Base-by-base conservation (phyloP, 53 echinoderm and acorn worm species). In the Apostichopus leukothele region DNA sequence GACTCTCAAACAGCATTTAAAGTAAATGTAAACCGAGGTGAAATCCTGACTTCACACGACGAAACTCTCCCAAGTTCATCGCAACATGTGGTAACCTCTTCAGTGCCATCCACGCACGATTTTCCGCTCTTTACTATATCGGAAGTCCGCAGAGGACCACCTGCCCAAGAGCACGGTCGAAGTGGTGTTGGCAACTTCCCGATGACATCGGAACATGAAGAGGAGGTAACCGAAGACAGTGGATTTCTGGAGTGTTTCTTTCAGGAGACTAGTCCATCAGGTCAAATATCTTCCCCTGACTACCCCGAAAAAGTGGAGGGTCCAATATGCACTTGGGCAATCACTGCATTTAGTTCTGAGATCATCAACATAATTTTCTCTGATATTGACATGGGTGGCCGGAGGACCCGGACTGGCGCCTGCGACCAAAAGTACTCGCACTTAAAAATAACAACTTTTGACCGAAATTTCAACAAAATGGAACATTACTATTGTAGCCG, bases 391-490 rank as follows among this genome's bases (percentile, higher is more conserved):
- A 85, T 85, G 11, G 67, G 57, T 18, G 85, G 85, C 3, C 55
- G 50, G 51, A 27, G 14, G 67, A 39, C 13, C 25, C 50, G n/a
- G 22, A 50, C 23, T 85, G 85, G 85, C 11, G 19, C 6, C 39
- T 85, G 85, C 50, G 66, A 85, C 67, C 16, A 50, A 66, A 67
- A 50, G 14, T 66, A 20, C 25, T 85, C 85, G 1, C 85, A 85
- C 5, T 39, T 85, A 23, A 85, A 85, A 67, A 39, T 85, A 5
- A 85, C 85, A 26, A 85, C 85, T 25, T 85, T 85, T 85, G 85
- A 85, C 50, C 27, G 50, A 67, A 85, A 68, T 26, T 68, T 85
- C 14, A 85, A 85, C 85, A 60, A 85, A 66, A 18, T 67, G n/a
- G 85, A 85, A 50, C 67, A 85, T 27, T 25, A 60, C 7, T 85